These are phyloP conservation scores for Valencia hispanica DNA, from an alignment of 2,797 vertebrate genomes.

Conservation along the genomic window DNA sequence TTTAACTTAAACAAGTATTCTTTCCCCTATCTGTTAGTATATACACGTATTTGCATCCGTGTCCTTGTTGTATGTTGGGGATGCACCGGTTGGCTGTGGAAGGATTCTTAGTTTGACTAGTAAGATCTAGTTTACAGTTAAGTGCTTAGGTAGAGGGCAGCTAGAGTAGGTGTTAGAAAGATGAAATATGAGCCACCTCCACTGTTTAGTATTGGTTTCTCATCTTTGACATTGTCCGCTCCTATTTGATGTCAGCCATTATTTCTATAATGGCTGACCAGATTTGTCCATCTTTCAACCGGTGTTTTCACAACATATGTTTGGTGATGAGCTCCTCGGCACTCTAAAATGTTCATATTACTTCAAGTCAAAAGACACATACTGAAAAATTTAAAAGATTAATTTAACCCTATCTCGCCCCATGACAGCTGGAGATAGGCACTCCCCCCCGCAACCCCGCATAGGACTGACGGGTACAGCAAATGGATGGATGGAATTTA, in stretches of 20 bases:
- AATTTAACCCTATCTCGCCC: too few species aligned
- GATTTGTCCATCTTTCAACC: neutral
- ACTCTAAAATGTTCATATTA: neutral
- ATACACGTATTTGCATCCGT: neutral
- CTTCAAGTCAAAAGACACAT: neutral
- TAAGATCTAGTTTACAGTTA: neutral
- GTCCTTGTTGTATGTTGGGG: neutral
- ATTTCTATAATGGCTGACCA: neutral
- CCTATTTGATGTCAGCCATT: neutral
- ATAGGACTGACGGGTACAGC: too few species aligned
- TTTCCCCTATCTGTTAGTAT: constrained; percentile 7
- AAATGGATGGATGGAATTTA: too few species aligned
- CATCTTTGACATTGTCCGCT: neutral
- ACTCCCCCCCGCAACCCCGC: too few species aligned
- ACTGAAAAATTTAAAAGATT: neutral
- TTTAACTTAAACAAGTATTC: constrained; percentile 7
- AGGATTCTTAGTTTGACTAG: neutral
- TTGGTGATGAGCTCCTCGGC: neutral
- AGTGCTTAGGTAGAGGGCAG: neutral
- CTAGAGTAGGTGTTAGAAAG: neutral
- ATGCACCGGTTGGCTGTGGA: neutral
- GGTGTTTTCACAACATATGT: neutral
- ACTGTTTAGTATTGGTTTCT: neutral
- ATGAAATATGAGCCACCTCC: neutral
- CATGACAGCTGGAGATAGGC: too few species aligned